Percentiles rank a stretch among this genome's conserved stretches.
Evolutionary conservation across 2,888 invertebrate species (phyloP).

Genomic region (Pandemis corylana): DNA sequence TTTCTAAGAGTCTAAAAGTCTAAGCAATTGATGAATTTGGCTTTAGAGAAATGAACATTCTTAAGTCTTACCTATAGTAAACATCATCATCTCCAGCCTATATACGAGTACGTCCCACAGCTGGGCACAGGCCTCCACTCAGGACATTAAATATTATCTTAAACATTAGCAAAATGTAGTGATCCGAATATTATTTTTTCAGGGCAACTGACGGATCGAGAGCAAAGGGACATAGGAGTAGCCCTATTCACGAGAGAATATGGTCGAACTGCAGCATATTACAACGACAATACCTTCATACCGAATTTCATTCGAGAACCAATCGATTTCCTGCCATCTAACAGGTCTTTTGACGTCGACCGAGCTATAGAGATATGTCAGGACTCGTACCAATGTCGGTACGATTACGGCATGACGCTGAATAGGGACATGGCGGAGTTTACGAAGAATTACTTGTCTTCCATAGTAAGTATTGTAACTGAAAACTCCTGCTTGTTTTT

Average conservation of each 20-base stretch:
- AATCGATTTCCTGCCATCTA: constrained; percentile 89
- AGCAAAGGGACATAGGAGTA: constrained; percentile 88
- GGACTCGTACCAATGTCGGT: constrained; percentile 93
- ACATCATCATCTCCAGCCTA: no score
- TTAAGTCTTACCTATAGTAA: no score
- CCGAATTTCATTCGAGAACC: constrained; percentile 91
- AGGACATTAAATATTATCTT: no score
- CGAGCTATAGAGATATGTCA: constrained; percentile 90
- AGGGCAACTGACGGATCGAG: constrained; percentile 93
- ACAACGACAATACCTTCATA: constrained; percentile 90
- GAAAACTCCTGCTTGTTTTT: no score
- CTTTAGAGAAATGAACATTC: no score
- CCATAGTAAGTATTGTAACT: constrained; percentile 71
- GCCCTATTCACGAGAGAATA: constrained; percentile 92
- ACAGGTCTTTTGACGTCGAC: constrained; percentile 87
- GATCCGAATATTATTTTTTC: constrained; percentile 41
- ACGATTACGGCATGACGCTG: constrained; percentile 94
- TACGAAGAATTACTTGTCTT: constrained; percentile 92
- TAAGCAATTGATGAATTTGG: no score
- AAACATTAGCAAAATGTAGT: not conserved
- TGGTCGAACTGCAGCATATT: constrained; percentile 92
- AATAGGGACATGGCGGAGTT: constrained; percentile 94
- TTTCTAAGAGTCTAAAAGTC: no score
- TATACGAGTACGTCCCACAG: no score
- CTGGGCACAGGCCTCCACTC: no score